Evolutionary conservation across 2,888 invertebrate genomes (phyloP).

Genomic region (Syrphus vitripennis): DNA sequence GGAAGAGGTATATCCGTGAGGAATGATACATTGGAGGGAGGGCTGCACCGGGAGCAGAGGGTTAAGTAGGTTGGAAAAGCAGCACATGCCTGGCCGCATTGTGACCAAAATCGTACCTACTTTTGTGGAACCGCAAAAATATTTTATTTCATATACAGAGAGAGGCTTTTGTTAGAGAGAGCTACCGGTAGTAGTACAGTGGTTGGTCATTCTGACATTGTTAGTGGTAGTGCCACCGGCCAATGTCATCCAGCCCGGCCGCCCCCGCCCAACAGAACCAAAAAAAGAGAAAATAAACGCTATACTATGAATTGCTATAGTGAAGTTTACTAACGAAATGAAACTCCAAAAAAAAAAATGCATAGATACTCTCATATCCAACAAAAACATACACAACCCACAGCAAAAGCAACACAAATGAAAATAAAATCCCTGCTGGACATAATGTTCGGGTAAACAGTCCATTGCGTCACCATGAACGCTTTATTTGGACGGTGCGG

Average conservation of each 20-base stretch:
- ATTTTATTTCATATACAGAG: conserved; percentile 52
- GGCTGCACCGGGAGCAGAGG: not conserved
- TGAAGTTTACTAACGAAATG: conserved; percentile 50
- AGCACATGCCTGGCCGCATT: conserved; percentile 40
- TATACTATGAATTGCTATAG: not conserved
- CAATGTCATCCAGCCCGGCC: not conserved
- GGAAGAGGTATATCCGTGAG: not conserved
- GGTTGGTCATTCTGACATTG: not conserved
- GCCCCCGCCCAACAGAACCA: not conserved
- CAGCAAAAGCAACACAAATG: conserved; percentile 19
- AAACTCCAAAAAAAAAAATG: conserved; percentile 39
- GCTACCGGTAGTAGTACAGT: conserved; percentile 2
- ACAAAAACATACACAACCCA: conserved; percentile 3
- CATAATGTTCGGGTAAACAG: conserved; percentile 66
- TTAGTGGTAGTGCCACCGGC: conserved; percentile 15
- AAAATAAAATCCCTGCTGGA: conserved; percentile 63
- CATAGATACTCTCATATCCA: not conserved
- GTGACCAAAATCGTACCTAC: conserved; percentile 61
- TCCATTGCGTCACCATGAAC: conserved; percentile 64
- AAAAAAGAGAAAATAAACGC: conserved; percentile 4
- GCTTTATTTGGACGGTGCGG: conserved; percentile 43
- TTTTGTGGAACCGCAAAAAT: conserved; percentile 59
- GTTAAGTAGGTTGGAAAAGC: not conserved
- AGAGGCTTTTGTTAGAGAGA: conserved; percentile 33
- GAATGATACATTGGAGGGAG: not conserved